These are phyloP conservation scores for Carapus acus DNA, from an alignment of 2,797 vertebrate species.

Conservation along the genomic window DNA sequence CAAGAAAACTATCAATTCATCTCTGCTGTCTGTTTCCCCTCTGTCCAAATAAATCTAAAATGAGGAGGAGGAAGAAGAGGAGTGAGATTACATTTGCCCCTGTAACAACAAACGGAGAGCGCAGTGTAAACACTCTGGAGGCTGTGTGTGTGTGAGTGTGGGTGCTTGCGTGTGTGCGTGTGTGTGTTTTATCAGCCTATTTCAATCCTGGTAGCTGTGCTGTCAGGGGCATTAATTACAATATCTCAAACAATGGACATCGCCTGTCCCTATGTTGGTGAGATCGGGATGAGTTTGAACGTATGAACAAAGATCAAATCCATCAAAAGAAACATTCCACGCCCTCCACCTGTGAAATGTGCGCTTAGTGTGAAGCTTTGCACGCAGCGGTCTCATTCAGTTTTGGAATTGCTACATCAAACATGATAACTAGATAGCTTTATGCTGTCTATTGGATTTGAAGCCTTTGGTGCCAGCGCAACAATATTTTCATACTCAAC, in stretches of 20 bases:
- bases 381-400: slow-evolving; percentile 3
- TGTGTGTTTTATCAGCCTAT: too few relatives aligned
- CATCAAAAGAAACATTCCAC: too few relatives aligned
- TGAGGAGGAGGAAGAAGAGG: neutral
- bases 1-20: slow-evolving; percentile 6
- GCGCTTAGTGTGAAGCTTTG: too few relatives aligned
- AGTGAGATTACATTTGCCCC: slow-evolving; percentile 22
- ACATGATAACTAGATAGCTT: slow-evolving; percentile 52
- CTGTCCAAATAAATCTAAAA: slow-evolving; percentile 34
- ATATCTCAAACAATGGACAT: too few relatives aligned
- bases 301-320: too few relatives aligned
- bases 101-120: slow-evolving; percentile 47
- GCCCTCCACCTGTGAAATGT: too few relatives aligned
- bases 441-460: slow-evolving; percentile 41
- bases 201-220: too few relatives aligned
- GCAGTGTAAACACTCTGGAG: slow-evolving; percentile 42
- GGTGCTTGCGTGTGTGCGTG: too few relatives aligned
- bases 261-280: too few relatives aligned
- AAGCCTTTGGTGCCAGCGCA: slow-evolving; percentile 53
- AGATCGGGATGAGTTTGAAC: too few relatives aligned
- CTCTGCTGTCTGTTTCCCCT: slow-evolving; percentile 10
- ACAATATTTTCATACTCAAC: slow-evolving; percentile 62
- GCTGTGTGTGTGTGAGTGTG: too few relatives aligned
- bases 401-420: slow-evolving; percentile 31
- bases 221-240: too few relatives aligned